Evolutionary conservation across 1,140 invertebrate species (phyloP).

Genomic region (Panagrolaimus sp.): DNA sequence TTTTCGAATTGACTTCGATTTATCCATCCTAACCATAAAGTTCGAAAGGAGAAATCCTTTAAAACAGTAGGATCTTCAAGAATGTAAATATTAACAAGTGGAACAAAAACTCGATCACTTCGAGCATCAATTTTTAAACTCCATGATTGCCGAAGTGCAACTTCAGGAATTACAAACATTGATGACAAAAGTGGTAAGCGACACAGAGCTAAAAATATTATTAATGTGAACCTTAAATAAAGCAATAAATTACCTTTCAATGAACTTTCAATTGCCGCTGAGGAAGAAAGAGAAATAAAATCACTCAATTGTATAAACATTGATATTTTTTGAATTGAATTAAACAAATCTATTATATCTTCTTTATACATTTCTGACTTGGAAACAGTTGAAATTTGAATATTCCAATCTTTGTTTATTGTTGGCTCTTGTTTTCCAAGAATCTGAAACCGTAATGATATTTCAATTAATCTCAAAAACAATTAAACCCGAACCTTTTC

Average conservation of each 20-base stretch:
- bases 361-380: constrained; percentile 12
- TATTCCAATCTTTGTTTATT: constrained; percentile 2
- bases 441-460: neutral
- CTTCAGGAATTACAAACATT: constrained; percentile 16
- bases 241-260: neutral
- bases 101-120: neutral
- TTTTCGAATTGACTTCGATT: constrained; percentile 14
- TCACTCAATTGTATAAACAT: neutral
- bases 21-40: constrained; percentile 11
- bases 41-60: neutral
- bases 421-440: neutral
- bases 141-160: constrained; percentile 11
- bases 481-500: neutral
- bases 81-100: constrained; percentile 15
- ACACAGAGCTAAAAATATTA: neutral
- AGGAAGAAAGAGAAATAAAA: neutral
- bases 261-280: neutral
- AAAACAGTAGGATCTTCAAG: constrained; percentile 12
- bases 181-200: neutral
- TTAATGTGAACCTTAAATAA: no score
- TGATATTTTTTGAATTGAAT: constrained; percentile 10
- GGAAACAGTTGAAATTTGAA: neutral
- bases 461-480: neutral
- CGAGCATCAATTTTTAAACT: constrained; percentile 10
- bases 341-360: neutral